Base-by-base conservation (phyloP, 2,113 vertebrate species). In the Megaceryle maxima region DNA sequence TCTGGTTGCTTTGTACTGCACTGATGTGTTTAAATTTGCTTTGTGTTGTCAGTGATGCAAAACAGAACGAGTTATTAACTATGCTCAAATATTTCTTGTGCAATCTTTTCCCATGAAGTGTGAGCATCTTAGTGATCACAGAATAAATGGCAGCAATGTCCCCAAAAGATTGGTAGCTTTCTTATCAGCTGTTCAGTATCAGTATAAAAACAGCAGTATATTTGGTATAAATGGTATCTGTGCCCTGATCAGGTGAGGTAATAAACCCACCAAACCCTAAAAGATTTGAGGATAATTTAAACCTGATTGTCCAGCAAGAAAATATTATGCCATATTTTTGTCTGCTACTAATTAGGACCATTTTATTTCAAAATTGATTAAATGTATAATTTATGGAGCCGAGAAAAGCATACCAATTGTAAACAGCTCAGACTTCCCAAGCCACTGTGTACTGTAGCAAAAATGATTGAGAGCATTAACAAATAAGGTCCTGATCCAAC, bases 401-500 rank as follows among this genome's bases (percentile, higher is more conserved):
- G 75, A 86, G 75, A 80, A 85, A 90, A 67, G 53, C 41, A 17
- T 63, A 64, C 35, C 83, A 24, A 16, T 9, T 64, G 19, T 51
- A 62, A 81, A 83, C 24, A 41, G 39, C 96, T 84, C 80, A 48
- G 31, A 87, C 69, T 48, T 87, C 90, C 53, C 64, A 80, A 84
- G 60, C 82, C 78, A 88, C 90, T 51, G 63, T 59, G 55, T 46
- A 39, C 68, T 80, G 78, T 37, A 90, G 82, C 67, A 90, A 75
- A 90, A 94, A 66, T 73, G 53, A 87, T 19, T 50, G 72, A 94
- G 67, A 70, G 26, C 75, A 83, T 87, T 96, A 83, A 93, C 84
- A 91, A 93, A 73, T 37, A 82, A 78, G 15, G 28, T 83, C 68
- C 60, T 72, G 73, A 83, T 95, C 83, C 94, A 94, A 60, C 85